Evolutionary conservation across 2,888 invertebrate genomes (phyloP).

Genomic region (Hanleya hanleyi): DNA sequence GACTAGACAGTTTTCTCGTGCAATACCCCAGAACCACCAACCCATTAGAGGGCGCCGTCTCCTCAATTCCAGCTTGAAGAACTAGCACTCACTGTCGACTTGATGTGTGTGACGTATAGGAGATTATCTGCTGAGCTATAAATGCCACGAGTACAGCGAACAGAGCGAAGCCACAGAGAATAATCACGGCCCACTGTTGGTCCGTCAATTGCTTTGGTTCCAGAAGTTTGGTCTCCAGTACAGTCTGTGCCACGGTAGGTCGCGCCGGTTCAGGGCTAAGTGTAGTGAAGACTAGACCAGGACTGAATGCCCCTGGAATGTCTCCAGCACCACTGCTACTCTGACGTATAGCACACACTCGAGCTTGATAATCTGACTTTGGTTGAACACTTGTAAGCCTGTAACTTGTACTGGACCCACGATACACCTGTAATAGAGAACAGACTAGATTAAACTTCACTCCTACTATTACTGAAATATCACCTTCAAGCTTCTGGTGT

Average conservation of each 20-base stretch:
- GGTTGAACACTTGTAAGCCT: constrained; percentile 81
- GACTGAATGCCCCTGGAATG: constrained; percentile 83
- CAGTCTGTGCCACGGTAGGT: constrained; percentile 22
- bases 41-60: too few species aligned
- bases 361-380: constrained; percentile 84
- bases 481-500: too few species aligned
- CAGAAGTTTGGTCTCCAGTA: constrained; percentile 36
- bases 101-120: constrained; percentile 21
- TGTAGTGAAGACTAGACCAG: constrained; percentile 79
- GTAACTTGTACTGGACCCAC: constrained; percentile 74
- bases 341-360: constrained; percentile 85
- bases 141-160: constrained; percentile 80
- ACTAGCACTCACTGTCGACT: constrained; percentile 21
- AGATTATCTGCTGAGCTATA: constrained; percentile 75
- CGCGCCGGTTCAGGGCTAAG: constrained; percentile 61
- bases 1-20: too few species aligned
- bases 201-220: constrained; percentile 75
- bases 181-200: constrained; percentile 80
- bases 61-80: too few species aligned
- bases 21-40: too few species aligned
- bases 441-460: too few species aligned
- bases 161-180: constrained; percentile 79
- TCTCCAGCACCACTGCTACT: constrained; percentile 76
- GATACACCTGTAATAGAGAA: constrained; percentile 76
- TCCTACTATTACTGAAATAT: too few species aligned